Conservation (phyloP, 2,113 vertebrate species). For the Saguinus imperator region DNA sequence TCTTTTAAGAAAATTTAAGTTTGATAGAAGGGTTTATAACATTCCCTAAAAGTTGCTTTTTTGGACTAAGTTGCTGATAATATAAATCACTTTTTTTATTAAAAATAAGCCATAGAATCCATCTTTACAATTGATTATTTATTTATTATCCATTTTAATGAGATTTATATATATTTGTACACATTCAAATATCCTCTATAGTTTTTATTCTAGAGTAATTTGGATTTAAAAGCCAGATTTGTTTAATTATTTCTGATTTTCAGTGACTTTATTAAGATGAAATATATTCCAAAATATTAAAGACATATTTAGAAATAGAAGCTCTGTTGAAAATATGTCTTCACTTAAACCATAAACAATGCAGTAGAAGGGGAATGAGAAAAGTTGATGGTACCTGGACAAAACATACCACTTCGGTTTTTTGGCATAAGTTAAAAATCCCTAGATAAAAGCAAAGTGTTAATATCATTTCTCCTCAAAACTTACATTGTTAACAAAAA, state of each 20-base stretch:
- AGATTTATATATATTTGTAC: neutral
- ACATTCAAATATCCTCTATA: neutral
- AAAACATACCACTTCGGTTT: neutral
- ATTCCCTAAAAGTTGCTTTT: neutral
- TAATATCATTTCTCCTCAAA: neutral
- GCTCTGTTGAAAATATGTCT: neutral
- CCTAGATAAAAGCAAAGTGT: neutral
- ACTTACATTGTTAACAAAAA: constrained; percentile 43
- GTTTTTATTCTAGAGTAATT: neutral
- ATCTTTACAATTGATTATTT: neutral
- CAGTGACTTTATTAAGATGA: constrained; percentile 1
- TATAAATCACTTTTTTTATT: neutral
- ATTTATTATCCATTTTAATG: neutral
- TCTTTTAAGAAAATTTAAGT: neutral
- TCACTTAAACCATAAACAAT: neutral
- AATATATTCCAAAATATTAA: neutral
- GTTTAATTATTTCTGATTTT: neutral
- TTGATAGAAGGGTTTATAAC: neutral
- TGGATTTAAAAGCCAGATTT: neutral
- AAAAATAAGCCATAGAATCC: neutral
- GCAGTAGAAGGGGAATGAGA: neutral
- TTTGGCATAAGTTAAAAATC: neutral
- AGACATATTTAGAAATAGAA: neutral
- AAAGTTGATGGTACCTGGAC: neutral
- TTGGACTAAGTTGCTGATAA: neutral